These are phyloP conservation scores for Octopus sinensis DNA, from an alignment of 1,140 invertebrate species.

Conservation along the genomic window DNA sequence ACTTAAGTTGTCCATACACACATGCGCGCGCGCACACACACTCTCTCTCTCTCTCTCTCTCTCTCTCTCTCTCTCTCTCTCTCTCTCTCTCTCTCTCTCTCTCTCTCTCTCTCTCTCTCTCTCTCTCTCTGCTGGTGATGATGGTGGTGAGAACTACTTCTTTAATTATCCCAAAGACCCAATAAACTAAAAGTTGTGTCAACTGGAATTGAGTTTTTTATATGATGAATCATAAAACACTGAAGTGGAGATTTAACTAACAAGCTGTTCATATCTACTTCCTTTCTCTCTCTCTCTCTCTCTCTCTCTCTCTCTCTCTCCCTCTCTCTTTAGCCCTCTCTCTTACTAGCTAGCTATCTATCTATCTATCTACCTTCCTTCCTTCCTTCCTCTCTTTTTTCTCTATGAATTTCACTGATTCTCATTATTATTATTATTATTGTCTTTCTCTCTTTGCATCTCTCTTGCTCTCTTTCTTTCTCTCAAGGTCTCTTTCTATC, in stretches of 20 bases:
- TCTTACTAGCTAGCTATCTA: too few relatives aligned
- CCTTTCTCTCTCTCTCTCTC: neutral
- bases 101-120: too few relatives aligned
- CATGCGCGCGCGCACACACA: neutral
- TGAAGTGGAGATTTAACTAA: too few relatives aligned
- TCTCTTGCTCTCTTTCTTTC: neutral
- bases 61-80: neutral
- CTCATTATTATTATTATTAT: neutral
- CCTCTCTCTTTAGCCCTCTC: neutral
- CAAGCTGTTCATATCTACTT: neutral
- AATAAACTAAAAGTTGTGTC: too few relatives aligned
- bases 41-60: neutral
- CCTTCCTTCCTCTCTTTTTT: neutral
- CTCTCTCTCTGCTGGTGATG: too few relatives aligned
- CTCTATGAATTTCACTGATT: neutral
- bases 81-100: neutral
- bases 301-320: neutral
- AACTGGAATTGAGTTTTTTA: too few relatives aligned
- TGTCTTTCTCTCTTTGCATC: neutral
- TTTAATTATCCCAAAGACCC: too few relatives aligned
- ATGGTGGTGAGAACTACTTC: too few relatives aligned
- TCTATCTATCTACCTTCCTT: neutral
- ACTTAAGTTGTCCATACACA: too few relatives aligned
- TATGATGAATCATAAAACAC: too few relatives aligned
- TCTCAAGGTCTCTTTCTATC: neutral